A percentile compares a stretch with the other conserved stretches of the same genome.
phyloP scores from a whole-genome alignment of 2,797 vertebrate genomes.

The Tauraco hartlaubi region DNA sequence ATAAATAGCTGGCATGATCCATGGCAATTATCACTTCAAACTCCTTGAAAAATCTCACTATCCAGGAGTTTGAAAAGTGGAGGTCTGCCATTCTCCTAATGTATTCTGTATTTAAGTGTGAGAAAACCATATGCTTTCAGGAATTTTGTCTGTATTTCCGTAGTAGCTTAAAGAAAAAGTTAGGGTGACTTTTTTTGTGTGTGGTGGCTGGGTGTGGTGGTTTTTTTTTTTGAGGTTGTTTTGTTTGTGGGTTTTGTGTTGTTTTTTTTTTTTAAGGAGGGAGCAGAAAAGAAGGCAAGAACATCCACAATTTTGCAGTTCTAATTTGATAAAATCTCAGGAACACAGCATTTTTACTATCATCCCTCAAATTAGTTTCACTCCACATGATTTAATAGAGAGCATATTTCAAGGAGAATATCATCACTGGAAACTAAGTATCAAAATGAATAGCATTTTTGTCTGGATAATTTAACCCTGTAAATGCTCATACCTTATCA shows the following conservation, averaged over 20 bases:
- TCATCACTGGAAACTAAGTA: neutral
- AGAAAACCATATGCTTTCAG: neutral
- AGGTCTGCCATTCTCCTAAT: neutral
- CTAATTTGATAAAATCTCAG: neutral
- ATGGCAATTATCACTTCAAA: conserved; percentile 16
- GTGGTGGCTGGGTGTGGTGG: neutral
- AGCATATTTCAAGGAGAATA: neutral
- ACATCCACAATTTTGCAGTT: neutral
- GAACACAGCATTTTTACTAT: neutral
- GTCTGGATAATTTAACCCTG: neutral
- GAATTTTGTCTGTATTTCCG: neutral
- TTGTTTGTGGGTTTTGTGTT: neutral
- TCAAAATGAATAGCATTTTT: neutral
- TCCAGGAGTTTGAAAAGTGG: neutral
- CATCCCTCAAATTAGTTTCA: neutral
- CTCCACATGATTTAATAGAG: neutral
- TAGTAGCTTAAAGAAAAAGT: neutral
- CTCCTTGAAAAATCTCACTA: conserved; percentile 1
- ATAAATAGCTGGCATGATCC: neutral
- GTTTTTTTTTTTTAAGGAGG: neutral
- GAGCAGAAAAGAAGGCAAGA: neutral
- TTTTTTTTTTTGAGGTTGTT: neutral
- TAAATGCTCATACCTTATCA: neutral
- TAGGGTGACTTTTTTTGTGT: neutral
- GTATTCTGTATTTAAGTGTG: neutral